phyloP scores from a whole-genome alignment of 1,140 invertebrate genomes.

The Cotesia typhae region DNA sequence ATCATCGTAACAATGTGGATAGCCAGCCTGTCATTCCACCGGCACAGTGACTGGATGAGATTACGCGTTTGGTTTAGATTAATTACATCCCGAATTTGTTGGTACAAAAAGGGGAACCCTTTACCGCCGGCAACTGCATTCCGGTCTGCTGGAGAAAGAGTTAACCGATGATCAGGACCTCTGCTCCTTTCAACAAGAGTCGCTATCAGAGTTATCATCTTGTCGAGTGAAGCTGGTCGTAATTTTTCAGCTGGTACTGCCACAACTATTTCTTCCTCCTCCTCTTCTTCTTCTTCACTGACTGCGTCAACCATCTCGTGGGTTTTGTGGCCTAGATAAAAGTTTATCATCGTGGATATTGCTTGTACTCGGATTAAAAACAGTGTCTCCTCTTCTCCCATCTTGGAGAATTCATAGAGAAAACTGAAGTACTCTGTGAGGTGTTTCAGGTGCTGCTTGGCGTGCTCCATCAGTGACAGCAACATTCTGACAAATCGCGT shows the following conservation, averaged over 20 bases:
- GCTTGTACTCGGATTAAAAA: constrained; percentile 87
- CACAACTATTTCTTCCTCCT: constrained; percentile 79
- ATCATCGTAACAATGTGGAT: constrained; percentile 87
- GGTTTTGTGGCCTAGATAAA: constrained; percentile 86
- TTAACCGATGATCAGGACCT: constrained; percentile 77
- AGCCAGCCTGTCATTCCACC: constrained; percentile 88
- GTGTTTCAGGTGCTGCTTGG: constrained; percentile 85
- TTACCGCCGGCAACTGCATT: constrained; percentile 86
- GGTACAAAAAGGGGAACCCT: constrained; percentile 92
- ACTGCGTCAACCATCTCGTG: constrained; percentile 74
- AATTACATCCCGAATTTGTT: constrained; percentile 92
- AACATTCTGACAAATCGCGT: constrained; percentile 91
- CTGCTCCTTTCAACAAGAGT: constrained; percentile 88
- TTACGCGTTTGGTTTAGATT: constrained; percentile 92
- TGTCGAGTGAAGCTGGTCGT: constrained; percentile 89
- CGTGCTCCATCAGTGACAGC: constrained; percentile 89
- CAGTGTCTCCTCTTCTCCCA: constrained; percentile 91
- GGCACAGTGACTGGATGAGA: constrained; percentile 88
- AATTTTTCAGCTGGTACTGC: constrained; percentile 78
- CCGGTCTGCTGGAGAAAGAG: constrained; percentile 82
- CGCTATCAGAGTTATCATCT: constrained; percentile 92
- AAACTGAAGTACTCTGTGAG: constrained; percentile 92
- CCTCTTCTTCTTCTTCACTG: constrained; percentile 84
- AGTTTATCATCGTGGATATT: constrained; percentile 89
- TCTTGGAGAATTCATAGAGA: constrained; percentile 91